Evolutionary conservation across 37 sponge, comb jelly and placozoan species (phyloP), one percentile per base, ranked within the genome.

Genomic region (Halisarca cf. caerulea): DNA sequence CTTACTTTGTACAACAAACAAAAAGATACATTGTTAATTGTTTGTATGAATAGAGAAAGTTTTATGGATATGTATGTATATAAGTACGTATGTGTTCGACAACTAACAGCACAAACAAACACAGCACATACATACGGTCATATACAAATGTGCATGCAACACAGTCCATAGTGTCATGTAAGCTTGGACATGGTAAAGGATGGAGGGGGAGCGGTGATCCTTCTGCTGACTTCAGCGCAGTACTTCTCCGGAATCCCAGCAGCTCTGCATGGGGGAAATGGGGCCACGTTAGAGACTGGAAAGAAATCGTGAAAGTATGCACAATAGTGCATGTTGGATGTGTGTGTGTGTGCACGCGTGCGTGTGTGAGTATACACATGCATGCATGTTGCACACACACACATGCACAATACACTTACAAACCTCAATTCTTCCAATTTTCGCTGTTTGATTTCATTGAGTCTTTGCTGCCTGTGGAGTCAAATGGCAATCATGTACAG

Each of bases 201-300:
- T 60, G 94, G 80, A 58, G 96, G 95, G 14, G 98, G 96, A 68
- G 94, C 96, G 71, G 91, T 92, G 36, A 96, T 92, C 33, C 91
- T 89, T 23, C 99, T 71, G 69, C 94, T 93, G 60, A 99, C 94
- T 75, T 99, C 95, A 35, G 95, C 94, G 75, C 94, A 93, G 90
- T 99, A 99, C 82, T 99, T 99, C 45, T 90, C 93, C 15, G 97
- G 97, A 38, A 99, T 90, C 21, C 99, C 99, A 2, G 86, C 95
- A 23, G 86, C 94, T 64, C 83, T 78, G 34, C 25, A 34, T 20
- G 5, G 59, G 7, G 21, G n/a, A n/a, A n/a, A n/a, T n/a, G n/a
- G n/a, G n/a, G n/a, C n/a, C n/a, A n/a, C n/a, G n/a, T n/a, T n/a
- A n/a, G n/a, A n/a, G n/a, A n/a, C n/a, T n/a, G n/a, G n/a, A n/a